These are phyloP conservation scores for Tamandua tetradactyla DNA, from an alignment of 2,797 vertebrate species.

Conservation along the genomic window DNA sequence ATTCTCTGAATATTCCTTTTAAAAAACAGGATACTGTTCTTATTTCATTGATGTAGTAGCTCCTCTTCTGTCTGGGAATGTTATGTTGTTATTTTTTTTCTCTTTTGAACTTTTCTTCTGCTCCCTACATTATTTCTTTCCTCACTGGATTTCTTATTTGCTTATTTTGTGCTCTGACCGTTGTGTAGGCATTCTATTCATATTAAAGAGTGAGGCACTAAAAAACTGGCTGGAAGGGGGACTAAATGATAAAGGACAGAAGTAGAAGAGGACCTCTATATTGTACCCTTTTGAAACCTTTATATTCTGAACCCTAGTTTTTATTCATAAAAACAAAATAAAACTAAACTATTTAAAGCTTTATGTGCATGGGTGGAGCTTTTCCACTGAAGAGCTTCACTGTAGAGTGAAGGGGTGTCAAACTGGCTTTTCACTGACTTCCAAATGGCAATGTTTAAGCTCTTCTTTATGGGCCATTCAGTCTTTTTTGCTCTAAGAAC, in stretches of 20 bases:
- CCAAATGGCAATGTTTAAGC: background rate
- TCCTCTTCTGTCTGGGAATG: background rate
- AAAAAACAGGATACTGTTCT: background rate
- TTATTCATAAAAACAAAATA: background rate
- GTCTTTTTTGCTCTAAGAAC: slow-evolving; percentile 8
- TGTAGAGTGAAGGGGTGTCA: background rate
- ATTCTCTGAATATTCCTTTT: background rate
- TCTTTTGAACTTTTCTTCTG: background rate
- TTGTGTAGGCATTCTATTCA: background rate
- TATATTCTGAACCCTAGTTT: slow-evolving; percentile 1
- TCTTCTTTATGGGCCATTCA: background rate
- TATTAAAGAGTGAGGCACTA: background rate
- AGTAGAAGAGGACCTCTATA: background rate
- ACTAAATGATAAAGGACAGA: background rate
- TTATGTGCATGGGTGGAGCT: background rate
- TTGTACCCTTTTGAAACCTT: background rate
- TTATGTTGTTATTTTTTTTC: background rate
- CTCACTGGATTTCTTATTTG: background rate
- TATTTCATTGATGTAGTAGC: background rate
- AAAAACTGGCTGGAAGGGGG: background rate
- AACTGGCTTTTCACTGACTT: background rate
- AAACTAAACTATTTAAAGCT: background rate
- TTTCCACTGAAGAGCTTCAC: background rate
- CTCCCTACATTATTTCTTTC: background rate
- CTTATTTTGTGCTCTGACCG: background rate